Evolutionary conservation across 2,113 vertebrate genomes (phyloP), one percentile per base, ranked within the genome.

Genomic region (Gymnocephalus cernua): DNA sequence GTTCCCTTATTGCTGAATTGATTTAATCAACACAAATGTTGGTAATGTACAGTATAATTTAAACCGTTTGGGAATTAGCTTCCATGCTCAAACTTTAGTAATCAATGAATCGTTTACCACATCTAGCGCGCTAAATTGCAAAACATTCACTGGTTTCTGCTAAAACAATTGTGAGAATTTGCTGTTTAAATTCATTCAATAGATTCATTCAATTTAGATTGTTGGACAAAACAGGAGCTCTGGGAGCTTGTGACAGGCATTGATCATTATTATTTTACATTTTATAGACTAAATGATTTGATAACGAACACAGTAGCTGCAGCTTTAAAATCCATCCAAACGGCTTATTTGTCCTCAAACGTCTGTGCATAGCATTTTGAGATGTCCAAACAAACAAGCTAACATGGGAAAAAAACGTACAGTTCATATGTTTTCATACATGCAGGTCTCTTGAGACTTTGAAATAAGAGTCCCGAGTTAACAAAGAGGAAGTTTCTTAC

Each of bases 381-480:
- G 57, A 54, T 18, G 23, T 63, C 16, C 54, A 56, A 54, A 75
- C 23, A 1, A 70, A 56, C 23, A 1, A 70, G 45, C 51, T 3
- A 74, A 53, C 54, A 50, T 21, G 4, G 48, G 48, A 68, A 12
- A 32, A 35, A 54, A 66, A 41, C 9, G 2, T 47, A 16, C 50
- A 0, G 25, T 14, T 38, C 13, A 5, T 27, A 15, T 48, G 7
- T 47, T 15, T 23, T 51, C 27, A 2, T 18, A 25, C n/a, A 2
- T 35, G 59, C 9, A 21, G 2, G 0, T 63, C 82, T 66, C 76
- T 14, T 3, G 54, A 12, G 11, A 62, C 3, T 18, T 2, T 75
- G 57, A 77, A 82, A 77, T 54, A 50, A 47, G 59, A 86, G 70
- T 79, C 89, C 83, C 70, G 48, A 65, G 83, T 48, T 84, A 80